These are phyloP conservation scores for Hydrochoerus hydrochaeris DNA, from an alignment of 2,113 vertebrate species.

Conservation along the genomic window DNA sequence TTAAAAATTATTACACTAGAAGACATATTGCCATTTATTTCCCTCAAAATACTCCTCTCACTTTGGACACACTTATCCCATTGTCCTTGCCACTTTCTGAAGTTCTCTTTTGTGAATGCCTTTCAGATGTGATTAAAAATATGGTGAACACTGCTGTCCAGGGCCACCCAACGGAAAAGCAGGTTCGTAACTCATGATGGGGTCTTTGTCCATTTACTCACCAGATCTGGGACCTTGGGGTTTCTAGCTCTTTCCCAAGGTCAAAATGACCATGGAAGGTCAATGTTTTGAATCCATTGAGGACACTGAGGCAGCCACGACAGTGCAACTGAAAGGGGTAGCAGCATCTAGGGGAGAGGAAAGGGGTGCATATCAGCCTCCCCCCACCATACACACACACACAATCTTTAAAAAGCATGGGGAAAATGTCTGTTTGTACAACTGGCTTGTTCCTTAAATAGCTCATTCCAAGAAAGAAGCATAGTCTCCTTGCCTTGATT, in stretches of 20 bases:
- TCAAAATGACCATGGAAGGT: not conserved
- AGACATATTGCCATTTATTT: not conserved
- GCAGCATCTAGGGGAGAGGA: not conserved
- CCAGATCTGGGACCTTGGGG: not conserved
- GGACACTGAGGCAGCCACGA: not conserved
- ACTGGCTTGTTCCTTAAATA: constrained; percentile 76
- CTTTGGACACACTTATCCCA: not conserved
- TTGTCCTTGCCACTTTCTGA: not conserved
- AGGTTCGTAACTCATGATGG: not conserved
- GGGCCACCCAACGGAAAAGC: not conserved
- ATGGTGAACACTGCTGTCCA: not conserved
- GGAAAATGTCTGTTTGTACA: constrained; percentile 69
- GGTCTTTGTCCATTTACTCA: not conserved
- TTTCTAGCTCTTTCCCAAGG: not conserved
- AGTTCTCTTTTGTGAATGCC: not conserved
- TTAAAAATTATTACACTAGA: not conserved
- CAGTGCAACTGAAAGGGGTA: not conserved
- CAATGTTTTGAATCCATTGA: not conserved
- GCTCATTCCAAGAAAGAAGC: constrained; percentile 76
- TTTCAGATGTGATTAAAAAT: not conserved
- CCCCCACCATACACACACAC: not conserved
- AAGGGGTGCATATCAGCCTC: not conserved
- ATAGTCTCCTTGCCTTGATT: constrained; percentile 71
- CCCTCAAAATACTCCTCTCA: not conserved
- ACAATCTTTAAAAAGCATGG: constrained; percentile 34